Evolutionary conservation across 1,140 invertebrate genomes (phyloP), one percentile per base, ranked within the genome.

Genomic region (Pygmarrhopalites habei): DNA sequence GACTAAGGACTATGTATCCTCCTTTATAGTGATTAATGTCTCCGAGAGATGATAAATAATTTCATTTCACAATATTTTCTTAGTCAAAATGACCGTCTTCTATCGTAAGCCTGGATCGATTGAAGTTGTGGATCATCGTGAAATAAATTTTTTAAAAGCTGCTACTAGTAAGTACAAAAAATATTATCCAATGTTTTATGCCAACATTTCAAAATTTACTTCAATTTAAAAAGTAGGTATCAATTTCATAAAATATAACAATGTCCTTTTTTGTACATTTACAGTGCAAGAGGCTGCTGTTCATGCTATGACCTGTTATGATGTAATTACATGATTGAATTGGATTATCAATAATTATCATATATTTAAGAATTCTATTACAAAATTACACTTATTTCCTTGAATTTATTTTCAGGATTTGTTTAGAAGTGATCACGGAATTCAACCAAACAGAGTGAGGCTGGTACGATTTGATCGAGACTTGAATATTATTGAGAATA

Each of bases 391-490:
- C 57, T 69, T 39, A 66, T 15, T 56, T 58, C n/a, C n/a, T n/a
- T n/a, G n/a, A n/a, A n/a, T n/a, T n/a, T n/a, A n/a, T 57, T 70
- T 73, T 4, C 66, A 83, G 71, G 75, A 79, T 68, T 81, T 88
- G 41, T 78, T 81, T 57, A 73, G 89, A 28, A 79, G 83, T 30
- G 76, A 76, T 14, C 68, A 81, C 61, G 79, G 12, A 15, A 19
- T 85, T 4, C 79, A 82, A 14, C 58, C 83, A 1, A 79, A 85
- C 35, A 82, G 84, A 60, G 88, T 86, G 71, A 82, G 88, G 2
- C 76, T 92, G 21, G 86, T 90, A 1, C 82, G 79, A 60, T 91
- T 87, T 72, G 83, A 89, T 72, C 79, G 82, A 30, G 75, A 79
- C 21, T 78, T 81, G 62, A 85, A 87, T 61, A 77, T 80, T 2